Evolutionary conservation across 2,797 vertebrate genomes (phyloP).

Genomic region (Acipenser ruthenus): DNA sequence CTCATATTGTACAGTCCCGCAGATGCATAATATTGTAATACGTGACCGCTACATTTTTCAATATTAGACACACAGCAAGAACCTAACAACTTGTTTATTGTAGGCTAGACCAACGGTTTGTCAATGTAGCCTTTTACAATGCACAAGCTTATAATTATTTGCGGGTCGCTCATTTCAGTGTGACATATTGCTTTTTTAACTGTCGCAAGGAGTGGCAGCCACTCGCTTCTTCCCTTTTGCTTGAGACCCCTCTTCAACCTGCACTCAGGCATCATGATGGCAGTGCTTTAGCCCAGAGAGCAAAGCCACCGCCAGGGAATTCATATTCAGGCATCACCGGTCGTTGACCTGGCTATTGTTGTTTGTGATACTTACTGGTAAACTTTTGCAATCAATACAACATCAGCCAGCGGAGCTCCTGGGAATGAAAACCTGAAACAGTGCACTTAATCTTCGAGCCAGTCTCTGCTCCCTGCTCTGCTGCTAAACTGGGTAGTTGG

Average conservation of each 20-base stretch:
- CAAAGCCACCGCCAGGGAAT: constrained; percentile 55
- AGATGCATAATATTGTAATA: no score
- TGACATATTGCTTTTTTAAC: constrained; percentile 84
- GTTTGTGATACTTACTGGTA: constrained; percentile 95
- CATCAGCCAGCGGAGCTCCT: constrained; percentile 81
- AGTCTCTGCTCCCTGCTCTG: constrained; percentile 85
- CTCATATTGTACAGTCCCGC: no score
- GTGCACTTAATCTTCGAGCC: constrained; percentile 92
- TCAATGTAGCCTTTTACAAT: constrained; percentile 74
- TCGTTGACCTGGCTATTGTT: constrained; percentile 94
- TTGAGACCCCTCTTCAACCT: constrained; percentile 53
- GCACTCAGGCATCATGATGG: constrained; percentile 68
- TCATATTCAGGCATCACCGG: constrained; percentile 77
- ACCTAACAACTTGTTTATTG: constrained; percentile 47
- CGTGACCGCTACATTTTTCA: no score
- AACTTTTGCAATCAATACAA: constrained; percentile 97
- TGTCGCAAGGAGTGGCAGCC: constrained; percentile 71
- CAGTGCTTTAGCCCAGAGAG: constrained; percentile 52
- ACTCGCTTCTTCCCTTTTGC: constrained; percentile 44
- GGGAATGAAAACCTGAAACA: constrained; percentile 88
- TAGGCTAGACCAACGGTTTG: constrained; percentile 61
- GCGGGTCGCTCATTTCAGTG: constrained; percentile 68
- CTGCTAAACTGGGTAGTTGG: constrained; percentile 93
- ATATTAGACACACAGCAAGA: constrained; percentile 17
- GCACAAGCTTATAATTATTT: constrained; percentile 85